Evolutionary conservation across 2,113 vertebrate genomes (phyloP).

Genomic region (Aegithalos caudatus): DNA sequence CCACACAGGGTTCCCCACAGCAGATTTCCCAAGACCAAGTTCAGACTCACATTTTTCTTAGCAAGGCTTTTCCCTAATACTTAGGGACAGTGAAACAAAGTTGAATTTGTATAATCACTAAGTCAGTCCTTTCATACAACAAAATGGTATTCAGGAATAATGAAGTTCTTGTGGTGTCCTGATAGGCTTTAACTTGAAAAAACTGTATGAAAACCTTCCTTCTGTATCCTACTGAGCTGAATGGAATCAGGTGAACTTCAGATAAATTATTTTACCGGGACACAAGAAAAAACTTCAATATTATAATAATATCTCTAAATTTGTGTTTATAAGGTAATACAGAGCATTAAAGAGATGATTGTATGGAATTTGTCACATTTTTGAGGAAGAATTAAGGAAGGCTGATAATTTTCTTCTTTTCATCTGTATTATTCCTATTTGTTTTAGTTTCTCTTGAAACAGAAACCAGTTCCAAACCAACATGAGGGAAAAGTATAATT

Average conservation of each 20-base stretch:
- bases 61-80: background rate
- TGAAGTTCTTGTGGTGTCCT: background rate
- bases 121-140: background rate
- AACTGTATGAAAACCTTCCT: background rate
- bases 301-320: background rate
- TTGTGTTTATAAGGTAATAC: background rate
- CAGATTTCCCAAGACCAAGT: background rate
- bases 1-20: accelerated
- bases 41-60: background rate
- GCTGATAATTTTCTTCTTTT: background rate
- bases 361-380: background rate
- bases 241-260: background rate
- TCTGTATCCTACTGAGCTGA: background rate
- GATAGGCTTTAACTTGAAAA: background rate
- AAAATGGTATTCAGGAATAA: background rate
- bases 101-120: background rate
- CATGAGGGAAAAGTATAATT: background rate
- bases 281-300: background rate
- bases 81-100: background rate
- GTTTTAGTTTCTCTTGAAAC: background rate
- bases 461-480: background rate
- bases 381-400: background rate
- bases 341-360: background rate
- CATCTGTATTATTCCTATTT: background rate
- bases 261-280: background rate